These are phyloP conservation scores for Lasioglossum vierecki DNA, from an alignment of 2,888 invertebrate genomes.

Conservation along the genomic window DNA sequence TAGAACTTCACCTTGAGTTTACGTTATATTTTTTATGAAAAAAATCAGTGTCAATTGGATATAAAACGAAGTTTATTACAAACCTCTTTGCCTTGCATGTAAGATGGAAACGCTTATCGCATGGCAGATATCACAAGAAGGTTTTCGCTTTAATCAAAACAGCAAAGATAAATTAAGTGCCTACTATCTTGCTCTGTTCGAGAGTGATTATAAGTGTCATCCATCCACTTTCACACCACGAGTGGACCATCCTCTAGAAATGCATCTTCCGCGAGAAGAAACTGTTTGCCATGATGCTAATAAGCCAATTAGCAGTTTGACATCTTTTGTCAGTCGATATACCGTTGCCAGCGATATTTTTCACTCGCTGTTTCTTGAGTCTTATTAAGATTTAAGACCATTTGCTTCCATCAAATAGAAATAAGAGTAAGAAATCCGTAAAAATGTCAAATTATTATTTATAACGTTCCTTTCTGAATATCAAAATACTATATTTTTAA, in stretches of 20 bases:
- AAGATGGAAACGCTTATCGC: background rate
- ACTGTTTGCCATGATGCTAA: slow-evolving; percentile 8
- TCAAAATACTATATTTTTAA: no score
- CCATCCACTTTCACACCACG: background rate
- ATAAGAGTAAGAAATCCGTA: no score
- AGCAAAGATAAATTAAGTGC: background rate
- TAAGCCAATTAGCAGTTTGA: background rate
- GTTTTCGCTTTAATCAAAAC: background rate
- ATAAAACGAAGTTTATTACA: background rate
- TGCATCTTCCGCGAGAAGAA: background rate
- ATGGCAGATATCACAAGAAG: background rate
- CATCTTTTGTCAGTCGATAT: background rate
- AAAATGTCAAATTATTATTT: no score
- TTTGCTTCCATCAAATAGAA: no score
- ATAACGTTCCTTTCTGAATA: no score
- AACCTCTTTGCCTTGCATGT: background rate
- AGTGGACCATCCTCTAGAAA: background rate
- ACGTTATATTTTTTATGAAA: no score
- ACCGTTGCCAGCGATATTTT: background rate
- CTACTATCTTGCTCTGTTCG: background rate
- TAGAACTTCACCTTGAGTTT: no score
- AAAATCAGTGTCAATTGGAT: no score
- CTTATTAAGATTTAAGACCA: no score
- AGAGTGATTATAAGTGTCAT: background rate
- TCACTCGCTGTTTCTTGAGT: no score